Percentiles rank a stretch among this genome's conserved stretches.
These are phyloP conservation scores for Rhadina sibilatrix DNA, from an alignment of 2,113 vertebrate species.

Conservation along the genomic window DNA sequence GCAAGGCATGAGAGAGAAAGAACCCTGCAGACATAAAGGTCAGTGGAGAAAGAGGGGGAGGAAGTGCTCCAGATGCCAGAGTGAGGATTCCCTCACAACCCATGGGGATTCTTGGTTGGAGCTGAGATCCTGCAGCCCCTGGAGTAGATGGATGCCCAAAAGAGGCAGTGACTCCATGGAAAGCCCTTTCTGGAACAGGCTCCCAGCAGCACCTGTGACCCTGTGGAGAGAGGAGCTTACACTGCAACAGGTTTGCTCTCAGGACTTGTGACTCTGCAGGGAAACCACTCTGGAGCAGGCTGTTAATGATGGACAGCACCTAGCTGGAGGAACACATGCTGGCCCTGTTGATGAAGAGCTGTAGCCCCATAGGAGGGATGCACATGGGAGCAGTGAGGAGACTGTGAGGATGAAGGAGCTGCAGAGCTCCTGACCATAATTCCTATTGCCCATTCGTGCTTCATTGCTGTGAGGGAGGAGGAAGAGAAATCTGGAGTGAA, in stretches of 20 bases:
- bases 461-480: accelerated
- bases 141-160: accelerated
- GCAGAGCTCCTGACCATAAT: neutral
- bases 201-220: neutral
- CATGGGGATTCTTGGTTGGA: neutral
- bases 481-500: neutral
- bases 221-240: neutral
- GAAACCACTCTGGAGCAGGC: neutral
- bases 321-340: accelerated
- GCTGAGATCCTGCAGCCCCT: accelerated
- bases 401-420: neutral
- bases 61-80: accelerated
- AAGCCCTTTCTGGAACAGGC: accelerated
- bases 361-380: accelerated
- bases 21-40: neutral
- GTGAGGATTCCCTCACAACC: accelerated
- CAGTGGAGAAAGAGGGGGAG: neutral
- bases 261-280: neutral
- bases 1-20: too few species aligned
- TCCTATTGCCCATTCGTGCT: accelerated
- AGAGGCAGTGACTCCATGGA: neutral
- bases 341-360: neutral
- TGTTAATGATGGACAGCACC: neutral
- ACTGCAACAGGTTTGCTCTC: neutral
- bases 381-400: accelerated